phyloP scores from a whole-genome alignment of 2,888 invertebrate genomes.

The Drosophila barbarae region DNA sequence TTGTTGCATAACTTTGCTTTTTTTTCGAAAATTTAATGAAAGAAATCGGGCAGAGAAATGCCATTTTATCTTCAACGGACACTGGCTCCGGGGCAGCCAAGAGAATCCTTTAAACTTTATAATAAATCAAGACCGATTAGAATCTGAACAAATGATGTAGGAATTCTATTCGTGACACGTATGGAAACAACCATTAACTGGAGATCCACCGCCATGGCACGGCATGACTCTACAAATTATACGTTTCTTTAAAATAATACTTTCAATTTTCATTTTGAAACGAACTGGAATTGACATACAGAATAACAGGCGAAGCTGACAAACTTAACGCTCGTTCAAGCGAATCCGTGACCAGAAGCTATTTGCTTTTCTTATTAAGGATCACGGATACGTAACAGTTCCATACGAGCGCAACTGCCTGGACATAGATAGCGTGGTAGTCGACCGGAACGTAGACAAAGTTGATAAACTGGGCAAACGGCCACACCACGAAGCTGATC shows the following conservation, averaged over 20 bases:
- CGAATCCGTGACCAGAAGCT: background rate
- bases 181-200: conserved; percentile 4
- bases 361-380: conserved; percentile 55
- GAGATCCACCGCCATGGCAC: background rate
- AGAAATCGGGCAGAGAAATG: conserved; percentile 27
- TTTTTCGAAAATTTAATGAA: conserved; percentile 10
- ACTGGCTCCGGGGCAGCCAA: conserved; percentile 25
- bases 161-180: background rate
- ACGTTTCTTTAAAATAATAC: background rate
- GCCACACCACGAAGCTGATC: conserved; percentile 72
- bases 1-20: conserved; percentile 7
- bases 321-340: background rate
- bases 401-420: conserved; percentile 89
- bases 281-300: background rate
- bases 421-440: conserved; percentile 89
- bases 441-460: conserved; percentile 91
- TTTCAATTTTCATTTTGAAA: background rate
- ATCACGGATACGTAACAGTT: conserved; percentile 91
- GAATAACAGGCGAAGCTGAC: background rate
- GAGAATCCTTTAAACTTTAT: conserved; percentile 10
- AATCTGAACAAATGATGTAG: conserved; percentile 24
- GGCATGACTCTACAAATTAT: background rate
- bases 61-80: conserved; percentile 37
- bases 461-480: conserved; percentile 88
- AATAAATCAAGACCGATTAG: conserved; percentile 37